These are phyloP conservation scores for Hormiphora californensis DNA, from an alignment of 37 sponge, comb jelly and placozoan genomes.

Conservation along the genomic window DNA sequence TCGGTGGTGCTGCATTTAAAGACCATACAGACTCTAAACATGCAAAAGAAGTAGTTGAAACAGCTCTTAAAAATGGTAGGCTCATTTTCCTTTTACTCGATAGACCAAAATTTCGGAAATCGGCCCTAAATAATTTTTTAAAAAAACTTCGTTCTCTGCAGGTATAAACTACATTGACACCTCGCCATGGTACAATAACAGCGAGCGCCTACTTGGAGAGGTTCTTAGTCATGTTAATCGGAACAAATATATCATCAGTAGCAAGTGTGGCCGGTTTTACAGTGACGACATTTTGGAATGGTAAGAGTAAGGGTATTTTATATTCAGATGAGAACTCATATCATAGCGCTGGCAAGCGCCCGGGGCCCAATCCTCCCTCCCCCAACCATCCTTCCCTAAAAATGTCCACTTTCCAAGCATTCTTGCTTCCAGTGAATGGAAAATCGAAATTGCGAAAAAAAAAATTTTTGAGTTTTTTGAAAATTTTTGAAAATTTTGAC, in stretches of 20 bases:
- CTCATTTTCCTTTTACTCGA: too few species aligned
- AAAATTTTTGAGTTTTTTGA: too few species aligned
- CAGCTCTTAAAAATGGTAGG: slow-evolving; percentile 13
- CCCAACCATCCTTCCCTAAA: too few species aligned
- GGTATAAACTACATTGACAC: slow-evolving; percentile 91
- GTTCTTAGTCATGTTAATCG: slow-evolving; percentile 12
- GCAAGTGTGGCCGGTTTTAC: slow-evolving; percentile 20
- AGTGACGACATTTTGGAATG: slow-evolving; percentile 27
- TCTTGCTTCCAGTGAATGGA: too few species aligned
- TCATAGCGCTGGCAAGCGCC: too few species aligned
- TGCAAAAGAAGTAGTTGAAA: not conserved
- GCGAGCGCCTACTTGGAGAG: slow-evolving; percentile 74
- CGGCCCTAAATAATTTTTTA: not conserved
- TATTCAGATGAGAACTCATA: not conserved
- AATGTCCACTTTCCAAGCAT: too few species aligned
- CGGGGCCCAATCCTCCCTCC: too few species aligned
- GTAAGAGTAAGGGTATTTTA: not conserved
- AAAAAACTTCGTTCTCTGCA: not conserved
- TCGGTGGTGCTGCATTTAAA: slow-evolving; percentile 49
- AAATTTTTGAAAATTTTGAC: too few species aligned
- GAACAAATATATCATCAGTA: slow-evolving; percentile 14
- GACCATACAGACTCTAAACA: not conserved
- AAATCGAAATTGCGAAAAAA: too few species aligned
- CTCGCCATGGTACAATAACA: slow-evolving; percentile 87
- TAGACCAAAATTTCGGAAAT: too few species aligned